A percentile compares a stretch with the other conserved stretches of the same genome.
Evolutionary conservation across 2,888 invertebrate genomes (phyloP).

Genomic region (Bellardia bayeri): DNA sequence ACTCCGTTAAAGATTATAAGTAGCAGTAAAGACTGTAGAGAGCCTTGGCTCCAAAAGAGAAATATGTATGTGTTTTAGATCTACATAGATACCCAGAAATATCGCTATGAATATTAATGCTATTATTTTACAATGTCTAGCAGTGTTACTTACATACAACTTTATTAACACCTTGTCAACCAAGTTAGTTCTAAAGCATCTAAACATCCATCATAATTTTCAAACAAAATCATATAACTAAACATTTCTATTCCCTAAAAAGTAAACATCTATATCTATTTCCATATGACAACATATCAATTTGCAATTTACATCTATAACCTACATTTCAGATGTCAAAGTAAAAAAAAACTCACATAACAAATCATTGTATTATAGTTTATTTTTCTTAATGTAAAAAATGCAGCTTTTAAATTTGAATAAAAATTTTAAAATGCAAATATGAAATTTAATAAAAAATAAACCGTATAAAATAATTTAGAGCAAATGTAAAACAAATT

Average conservation of each 20-base stretch:
- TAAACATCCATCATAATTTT: slow-evolving; percentile 17
- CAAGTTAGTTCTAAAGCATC: not conserved
- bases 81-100: too few relatives aligned
- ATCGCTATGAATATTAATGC: too few relatives aligned
- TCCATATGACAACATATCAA: slow-evolving; percentile 49
- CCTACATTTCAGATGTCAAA: slow-evolving; percentile 55
- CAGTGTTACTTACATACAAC: too few relatives aligned
- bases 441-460: slow-evolving; percentile 53
- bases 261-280: slow-evolving; percentile 31
- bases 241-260: slow-evolving; percentile 2
- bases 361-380: slow-evolving; percentile 34
- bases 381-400: not conserved
- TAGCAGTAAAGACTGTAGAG: too few relatives aligned
- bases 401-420: slow-evolving; percentile 26
- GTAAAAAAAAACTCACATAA: slow-evolving; percentile 18
- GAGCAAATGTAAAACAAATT: slow-evolving; percentile 56
- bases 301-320: too few relatives aligned
- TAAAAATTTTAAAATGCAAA: slow-evolving; percentile 27
- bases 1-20: too few relatives aligned
- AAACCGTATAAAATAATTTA: slow-evolving; percentile 47
- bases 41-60: too few relatives aligned
- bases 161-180: not conserved
- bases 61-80: too few relatives aligned
- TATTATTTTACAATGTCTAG: too few relatives aligned
- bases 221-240: not conserved